phyloP scores from a whole-genome alignment of 2,797 vertebrate species.

The Channallabes apus region DNA sequence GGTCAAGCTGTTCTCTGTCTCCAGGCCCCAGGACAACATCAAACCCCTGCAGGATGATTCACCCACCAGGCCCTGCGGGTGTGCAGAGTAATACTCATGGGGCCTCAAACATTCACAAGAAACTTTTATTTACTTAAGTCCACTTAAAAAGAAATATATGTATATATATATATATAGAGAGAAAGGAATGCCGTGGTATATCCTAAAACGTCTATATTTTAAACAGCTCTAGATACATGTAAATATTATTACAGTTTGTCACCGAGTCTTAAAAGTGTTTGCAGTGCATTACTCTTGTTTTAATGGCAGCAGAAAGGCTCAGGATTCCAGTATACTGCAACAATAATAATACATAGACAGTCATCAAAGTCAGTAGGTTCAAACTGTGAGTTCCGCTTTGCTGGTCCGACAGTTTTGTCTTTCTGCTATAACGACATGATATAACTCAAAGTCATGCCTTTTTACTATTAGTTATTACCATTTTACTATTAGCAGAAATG shows the following conservation, averaged over 20 bases:
- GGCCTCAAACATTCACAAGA: background rate
- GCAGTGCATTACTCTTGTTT: no score
- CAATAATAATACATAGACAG: background rate
- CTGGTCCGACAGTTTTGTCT: background rate
- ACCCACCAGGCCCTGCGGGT: constrained; percentile 32
- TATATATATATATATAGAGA: no score
- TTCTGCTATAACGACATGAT: constrained; percentile 3
- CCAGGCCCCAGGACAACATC: constrained; percentile 51
- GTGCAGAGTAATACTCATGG: constrained; percentile 29
- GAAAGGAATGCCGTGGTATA: background rate
- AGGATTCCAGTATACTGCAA: background rate
- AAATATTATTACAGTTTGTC: background rate
- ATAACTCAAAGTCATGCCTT: constrained; percentile 16
- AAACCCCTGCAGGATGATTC: constrained; percentile 42
- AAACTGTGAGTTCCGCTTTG: constrained; percentile 11
- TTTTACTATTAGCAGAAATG: constrained; percentile 33
- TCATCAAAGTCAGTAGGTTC: background rate
- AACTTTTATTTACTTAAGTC: background rate
- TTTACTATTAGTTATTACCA: constrained; percentile 25
- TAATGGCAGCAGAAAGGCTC: background rate
- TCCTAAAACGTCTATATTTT: background rate
- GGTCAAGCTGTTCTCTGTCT: constrained; percentile 66
- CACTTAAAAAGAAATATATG: background rate
- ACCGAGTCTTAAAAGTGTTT: background rate
- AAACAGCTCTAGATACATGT: background rate